A percentile compares a stretch with the other conserved stretches of the same genome.
Conservation (phyloP, 2,113 vertebrate species). For the Podarcis raffonei region DNA sequence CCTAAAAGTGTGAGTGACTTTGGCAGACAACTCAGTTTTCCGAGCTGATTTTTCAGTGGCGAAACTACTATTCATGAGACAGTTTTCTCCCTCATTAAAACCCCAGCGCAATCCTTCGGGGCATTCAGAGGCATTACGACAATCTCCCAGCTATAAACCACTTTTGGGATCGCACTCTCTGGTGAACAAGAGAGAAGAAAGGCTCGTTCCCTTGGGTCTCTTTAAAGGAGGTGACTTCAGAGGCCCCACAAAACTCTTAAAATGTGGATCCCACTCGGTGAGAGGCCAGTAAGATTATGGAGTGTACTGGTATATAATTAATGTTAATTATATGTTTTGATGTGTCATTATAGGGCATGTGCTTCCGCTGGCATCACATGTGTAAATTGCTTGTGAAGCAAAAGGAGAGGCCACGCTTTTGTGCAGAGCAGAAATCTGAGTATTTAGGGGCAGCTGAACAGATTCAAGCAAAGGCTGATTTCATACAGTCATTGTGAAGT, state of each 20-base stretch:
- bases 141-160: not conserved
- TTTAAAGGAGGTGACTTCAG: not conserved
- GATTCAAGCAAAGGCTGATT: not conserved
- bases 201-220: not conserved
- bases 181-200: not conserved
- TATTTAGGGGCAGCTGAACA: not conserved
- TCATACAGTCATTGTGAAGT: not conserved
- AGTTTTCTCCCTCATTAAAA: not conserved
- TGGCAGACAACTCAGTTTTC: not conserved
- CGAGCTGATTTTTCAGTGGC: not conserved
- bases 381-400: not conserved
- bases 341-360: conserved; percentile 33
- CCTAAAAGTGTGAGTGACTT: not conserved
- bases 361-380: not conserved
- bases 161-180: not conserved
- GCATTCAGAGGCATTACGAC: not conserved
- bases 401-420: not conserved
- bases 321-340: conserved; percentile 26
- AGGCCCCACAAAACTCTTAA: conserved; percentile 28
- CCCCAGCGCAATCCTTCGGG: accelerated
- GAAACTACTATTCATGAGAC: not conserved
- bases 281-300: conserved; percentile 23
- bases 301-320: conserved; percentile 23
- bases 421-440: not conserved
- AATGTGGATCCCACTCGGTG: accelerated